Base-by-base conservation (phyloP, 2,888 invertebrate species). In the Hanleya hanleyi region DNA sequence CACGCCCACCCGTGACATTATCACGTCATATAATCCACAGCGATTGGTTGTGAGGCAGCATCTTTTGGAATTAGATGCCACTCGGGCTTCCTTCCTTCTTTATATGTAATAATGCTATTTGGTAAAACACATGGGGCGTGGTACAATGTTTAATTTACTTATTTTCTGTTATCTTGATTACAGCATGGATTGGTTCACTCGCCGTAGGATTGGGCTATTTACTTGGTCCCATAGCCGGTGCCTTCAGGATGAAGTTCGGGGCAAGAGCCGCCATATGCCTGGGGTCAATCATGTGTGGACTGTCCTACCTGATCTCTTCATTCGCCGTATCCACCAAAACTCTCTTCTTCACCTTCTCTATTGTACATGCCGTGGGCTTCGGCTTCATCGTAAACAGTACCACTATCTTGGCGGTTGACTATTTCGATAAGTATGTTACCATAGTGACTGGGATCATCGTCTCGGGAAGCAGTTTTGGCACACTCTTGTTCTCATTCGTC, bases 111-210 rank as follows among this genome's bases (percentile, higher is more conserved):
- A n/a, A n/a, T 33, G 18, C n/a, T 65, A 26, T 65, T 12, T 6
- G 2, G 35, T 33, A 65, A 36, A 47, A 3, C 49, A 47, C 47
- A n/a, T n/a, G n/a, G n/a, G n/a, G n/a, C n/a, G n/a, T n/a, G n/a
- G n/a, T n/a, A n/a, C n/a, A n/a, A n/a, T n/a, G n/a, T n/a, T n/a
- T n/a, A n/a, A n/a, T n/a, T n/a, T n/a, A n/a, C 18, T 12, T 41
- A 41, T 41, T 41, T 41, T 12, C 18, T 26, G 9, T 57, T 57
- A 26, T 29, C 12, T 15, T 35, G 49, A 7, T 69, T 77, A 41
- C 71, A 78, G 79, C 79, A 47, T 79, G 79, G 79, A 68, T 77
- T 4, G 79, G 75, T 2, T 77, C 79, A 9, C 49, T 51, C 12
- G 70, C 70, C 2, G 77, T 77, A 41, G 79, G 79, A n/a, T 15